phyloP scores from a whole-genome alignment of 2,888 invertebrate genomes.

The Drosophila macrospina region DNA sequence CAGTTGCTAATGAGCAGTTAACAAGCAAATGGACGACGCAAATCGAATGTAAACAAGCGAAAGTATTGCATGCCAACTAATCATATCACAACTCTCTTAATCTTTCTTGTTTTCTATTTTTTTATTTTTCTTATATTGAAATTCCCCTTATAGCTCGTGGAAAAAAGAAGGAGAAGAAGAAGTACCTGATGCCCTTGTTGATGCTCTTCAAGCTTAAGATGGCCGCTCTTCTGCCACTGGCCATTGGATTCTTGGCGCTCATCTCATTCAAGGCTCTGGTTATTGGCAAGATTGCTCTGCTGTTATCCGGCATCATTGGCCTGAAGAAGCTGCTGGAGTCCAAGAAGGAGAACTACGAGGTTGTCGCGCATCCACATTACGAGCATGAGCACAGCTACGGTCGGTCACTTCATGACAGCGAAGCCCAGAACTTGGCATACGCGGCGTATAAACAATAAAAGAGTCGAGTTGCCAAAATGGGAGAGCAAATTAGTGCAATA shows the following conservation, averaged over 20 bases:
- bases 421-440: constrained; percentile 90
- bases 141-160: constrained; percentile 88
- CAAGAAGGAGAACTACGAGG: constrained; percentile 92
- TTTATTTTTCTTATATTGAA: constrained; percentile 1
- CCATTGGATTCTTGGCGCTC: constrained; percentile 91
- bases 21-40: constrained; percentile 31
- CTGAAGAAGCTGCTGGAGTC: constrained; percentile 90
- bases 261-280: constrained; percentile 94
- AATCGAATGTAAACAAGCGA: constrained; percentile 57
- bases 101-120: neutral
- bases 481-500: constrained; percentile 77
- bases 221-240: constrained; percentile 91
- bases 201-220: constrained; percentile 92
- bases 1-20: constrained; percentile 73
- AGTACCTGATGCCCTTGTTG: constrained; percentile 91
- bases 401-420: constrained; percentile 87
- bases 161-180: constrained; percentile 92
- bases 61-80: constrained; percentile 67
- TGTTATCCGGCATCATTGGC: constrained; percentile 90
- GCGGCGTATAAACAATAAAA: constrained; percentile 86
- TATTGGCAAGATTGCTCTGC: constrained; percentile 92
- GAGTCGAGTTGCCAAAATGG: constrained; percentile 39
- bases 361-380: constrained; percentile 90
- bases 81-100: constrained; percentile 15
- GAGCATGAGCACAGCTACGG: constrained; percentile 88